Evolutionary conservation across 2,888 invertebrate genomes (phyloP), one percentile per base, ranked within the genome.

Genomic region (Thereva nobilitata): DNA sequence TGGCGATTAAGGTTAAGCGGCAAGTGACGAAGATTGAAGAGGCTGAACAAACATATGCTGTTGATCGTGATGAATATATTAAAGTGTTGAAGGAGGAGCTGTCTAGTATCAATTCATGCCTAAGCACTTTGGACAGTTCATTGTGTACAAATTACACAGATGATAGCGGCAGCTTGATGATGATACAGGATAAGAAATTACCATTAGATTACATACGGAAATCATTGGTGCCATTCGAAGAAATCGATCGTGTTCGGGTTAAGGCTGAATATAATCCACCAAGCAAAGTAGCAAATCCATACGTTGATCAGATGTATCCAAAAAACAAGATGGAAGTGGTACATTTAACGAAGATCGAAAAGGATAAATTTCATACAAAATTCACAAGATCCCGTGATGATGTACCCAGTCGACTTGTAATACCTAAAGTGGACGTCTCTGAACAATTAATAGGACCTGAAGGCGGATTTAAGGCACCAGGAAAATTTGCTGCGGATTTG

Each of bases 151-250:
- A 80, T 71, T 74, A 80, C 0, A 75, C 78, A 0, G 74, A 77
- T 37, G 80, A 81, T 67, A 80, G 80, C 56, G 80, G 80, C 8
- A 81, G 80, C 56, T 80, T 73, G 41, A 52, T 80, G 2, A 64
- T 78, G 5, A 71, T 61, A 10, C 76, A 77, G 42, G 76, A 76
- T 1, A 75, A 75, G 41, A 80, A 80, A 70, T 72, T 80, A 35
- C 80, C 80, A 0, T 67, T 78, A 35, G 79, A 79, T 57, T 80
- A 76, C 41, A 74, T 80, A 53, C 76, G 78, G 1, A 80, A 79
- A 50, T 76, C 80, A 0, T 40, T 79, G 40, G 79, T 80, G 3
- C 80, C 80, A 0, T 80, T 80, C 67, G 80, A 79, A 57, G 78
- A 80, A 67, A 71, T 78, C 63, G 74, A 78, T 40, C 76, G 79